Evolutionary conservation across 2,113 vertebrate genomes (phyloP).

Genomic region (Chrysochloris asiatica): DNA sequence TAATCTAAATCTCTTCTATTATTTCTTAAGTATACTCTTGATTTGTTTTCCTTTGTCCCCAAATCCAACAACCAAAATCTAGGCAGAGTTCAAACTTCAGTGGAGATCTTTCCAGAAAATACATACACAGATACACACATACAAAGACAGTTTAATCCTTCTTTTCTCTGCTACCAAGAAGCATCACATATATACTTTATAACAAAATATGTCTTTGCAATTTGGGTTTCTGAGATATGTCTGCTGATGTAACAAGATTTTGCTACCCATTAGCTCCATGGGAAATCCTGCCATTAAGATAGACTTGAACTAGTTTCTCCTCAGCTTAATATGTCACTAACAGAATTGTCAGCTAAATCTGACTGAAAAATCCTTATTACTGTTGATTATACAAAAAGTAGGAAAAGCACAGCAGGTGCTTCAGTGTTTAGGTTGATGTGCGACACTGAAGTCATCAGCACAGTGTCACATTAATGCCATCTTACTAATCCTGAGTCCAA

Average conservation of each 20-base stretch:
- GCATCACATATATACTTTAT: neutral
- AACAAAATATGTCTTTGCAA: neutral
- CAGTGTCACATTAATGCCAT: too few species aligned
- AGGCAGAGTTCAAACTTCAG: neutral
- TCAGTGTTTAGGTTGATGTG: neutral
- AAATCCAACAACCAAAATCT: neutral
- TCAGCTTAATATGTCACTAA: neutral
- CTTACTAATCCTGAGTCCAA: neutral
- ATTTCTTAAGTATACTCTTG: neutral
- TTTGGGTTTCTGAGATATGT: neutral
- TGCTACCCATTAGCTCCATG: neutral
- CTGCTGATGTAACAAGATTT: constrained; percentile 2
- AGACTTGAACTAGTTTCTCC: neutral
- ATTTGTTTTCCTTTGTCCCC: neutral
- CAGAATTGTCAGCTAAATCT: constrained; percentile 15
- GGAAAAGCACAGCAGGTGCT: neutral
- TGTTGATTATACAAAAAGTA: constrained; percentile 20
- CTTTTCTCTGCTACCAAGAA: neutral
- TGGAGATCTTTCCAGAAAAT: neutral
- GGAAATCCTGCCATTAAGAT: neutral
- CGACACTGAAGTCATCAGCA: neutral
- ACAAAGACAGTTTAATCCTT: neutral
- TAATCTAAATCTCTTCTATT: neutral
- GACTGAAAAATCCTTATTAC: neutral
- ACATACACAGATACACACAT: neutral